Evolutionary conservation across 2,113 vertebrate genomes (phyloP).

Genomic region (Benitochromis conjunctus): DNA sequence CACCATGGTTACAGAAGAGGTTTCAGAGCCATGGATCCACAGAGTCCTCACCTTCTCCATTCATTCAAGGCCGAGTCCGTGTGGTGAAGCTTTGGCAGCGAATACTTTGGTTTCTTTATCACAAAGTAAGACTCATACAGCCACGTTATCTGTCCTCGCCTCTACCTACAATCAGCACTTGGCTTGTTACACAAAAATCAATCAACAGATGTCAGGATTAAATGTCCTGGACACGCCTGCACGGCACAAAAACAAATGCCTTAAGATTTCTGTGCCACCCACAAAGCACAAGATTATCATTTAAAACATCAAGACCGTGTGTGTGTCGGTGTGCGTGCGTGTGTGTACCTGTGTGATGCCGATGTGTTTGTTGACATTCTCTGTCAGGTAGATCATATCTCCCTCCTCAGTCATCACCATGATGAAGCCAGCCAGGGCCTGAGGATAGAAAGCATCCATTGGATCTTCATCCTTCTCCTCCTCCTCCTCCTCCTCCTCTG

Average conservation of each 20-base stretch:
- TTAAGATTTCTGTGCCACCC: neutral
- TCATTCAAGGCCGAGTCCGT: neutral
- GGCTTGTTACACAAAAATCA: neutral
- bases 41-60: neutral
- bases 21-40: neutral
- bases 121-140: neutral
- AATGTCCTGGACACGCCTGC: neutral
- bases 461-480: slow-evolving; percentile 58
- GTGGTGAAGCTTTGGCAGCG: neutral
- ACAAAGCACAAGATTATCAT: neutral
- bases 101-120: neutral
- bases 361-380: slow-evolving; percentile 83
- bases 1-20: neutral
- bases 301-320: neutral
- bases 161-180: neutral
- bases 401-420: slow-evolving; percentile 84
- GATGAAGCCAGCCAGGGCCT: slow-evolving; percentile 82
- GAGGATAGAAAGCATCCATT: slow-evolving; percentile 78
- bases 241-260: neutral
- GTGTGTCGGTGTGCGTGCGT: neutral
- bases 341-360: slow-evolving; percentile 82
- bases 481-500: neutral
- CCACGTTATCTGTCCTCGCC: fast-evolving
- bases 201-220: neutral
- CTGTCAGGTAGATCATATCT: slow-evolving; percentile 86